Conservation (phyloP, 2,888 invertebrate species). For the Onchidella celtica region DNA sequence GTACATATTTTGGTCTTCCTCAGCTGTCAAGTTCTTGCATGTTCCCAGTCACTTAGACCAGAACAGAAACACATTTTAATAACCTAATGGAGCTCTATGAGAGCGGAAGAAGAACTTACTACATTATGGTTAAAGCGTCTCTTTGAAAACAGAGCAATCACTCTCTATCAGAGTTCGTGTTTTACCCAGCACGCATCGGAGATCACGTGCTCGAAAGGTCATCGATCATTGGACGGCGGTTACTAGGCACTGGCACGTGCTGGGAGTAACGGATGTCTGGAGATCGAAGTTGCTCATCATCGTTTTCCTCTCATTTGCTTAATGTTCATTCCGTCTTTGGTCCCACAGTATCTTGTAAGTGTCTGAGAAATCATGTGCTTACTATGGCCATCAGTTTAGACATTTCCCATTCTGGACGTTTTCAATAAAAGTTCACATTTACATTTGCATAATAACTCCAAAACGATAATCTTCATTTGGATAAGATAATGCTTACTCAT, state of each 20-base stretch:
- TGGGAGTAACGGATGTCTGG: neutral
- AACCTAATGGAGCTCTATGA: neutral
- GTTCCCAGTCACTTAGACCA: neutral
- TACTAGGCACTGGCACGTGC: constrained; percentile 27
- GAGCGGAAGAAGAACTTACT: constrained; percentile 3
- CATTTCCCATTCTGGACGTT: no score
- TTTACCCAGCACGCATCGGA: constrained; percentile 15
- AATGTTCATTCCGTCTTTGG: no score
- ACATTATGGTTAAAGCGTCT: neutral
- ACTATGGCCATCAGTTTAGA: no score
- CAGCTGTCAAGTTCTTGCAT: no score
- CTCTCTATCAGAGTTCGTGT: neutral
- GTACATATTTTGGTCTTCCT: no score
- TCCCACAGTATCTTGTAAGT: no score
- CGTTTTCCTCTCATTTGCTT: no score
- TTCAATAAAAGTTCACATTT: no score
- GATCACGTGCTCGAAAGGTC: constrained; percentile 15
- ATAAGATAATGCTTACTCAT: no score
- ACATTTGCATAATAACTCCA: no score
- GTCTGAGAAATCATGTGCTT: no score
- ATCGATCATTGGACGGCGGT: constrained; percentile 25
- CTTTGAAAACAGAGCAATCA: constrained; percentile 1
- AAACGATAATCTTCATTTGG: no score
- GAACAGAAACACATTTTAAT: neutral
- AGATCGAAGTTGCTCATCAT: constrained; percentile 22